Evolutionary conservation across 2,113 vertebrate genomes (phyloP).

Genomic region (Neopipo cinnamomea): DNA sequence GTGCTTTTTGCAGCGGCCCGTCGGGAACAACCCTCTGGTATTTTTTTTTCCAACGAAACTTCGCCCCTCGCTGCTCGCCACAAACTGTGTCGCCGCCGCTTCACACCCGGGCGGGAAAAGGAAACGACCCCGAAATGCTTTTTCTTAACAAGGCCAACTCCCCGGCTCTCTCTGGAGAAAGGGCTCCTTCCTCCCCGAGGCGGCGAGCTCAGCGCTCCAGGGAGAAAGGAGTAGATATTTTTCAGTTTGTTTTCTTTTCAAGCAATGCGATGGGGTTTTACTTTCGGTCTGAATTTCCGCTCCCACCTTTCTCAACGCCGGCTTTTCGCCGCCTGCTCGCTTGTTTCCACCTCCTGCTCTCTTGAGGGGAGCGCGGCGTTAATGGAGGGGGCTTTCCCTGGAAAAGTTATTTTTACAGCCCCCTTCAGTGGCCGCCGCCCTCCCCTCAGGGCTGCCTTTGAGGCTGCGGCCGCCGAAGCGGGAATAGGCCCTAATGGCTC

Average conservation of each 20-base stretch:
- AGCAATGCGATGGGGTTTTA: background rate
- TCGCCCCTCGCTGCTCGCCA: background rate
- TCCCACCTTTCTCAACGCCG: background rate
- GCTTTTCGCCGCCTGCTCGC: background rate
- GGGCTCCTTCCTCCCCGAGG: background rate
- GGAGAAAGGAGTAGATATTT: background rate
- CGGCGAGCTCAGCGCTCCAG: background rate
- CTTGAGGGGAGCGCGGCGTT: background rate
- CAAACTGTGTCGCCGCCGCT: rapidly evolving
- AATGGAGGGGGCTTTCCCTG: background rate
- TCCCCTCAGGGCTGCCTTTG: background rate
- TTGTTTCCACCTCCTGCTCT: background rate
- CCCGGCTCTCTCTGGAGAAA: background rate
- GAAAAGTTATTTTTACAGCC: background rate
- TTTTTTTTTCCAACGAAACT: background rate
- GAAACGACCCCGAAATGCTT: background rate
- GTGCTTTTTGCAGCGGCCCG: background rate
- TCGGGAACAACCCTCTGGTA: background rate
- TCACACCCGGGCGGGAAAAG: background rate
- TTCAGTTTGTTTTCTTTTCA: background rate
- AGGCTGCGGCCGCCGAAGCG: background rate
- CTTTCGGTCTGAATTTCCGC: slow-evolving; percentile 34
- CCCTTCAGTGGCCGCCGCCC: background rate
- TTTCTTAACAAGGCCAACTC: background rate
- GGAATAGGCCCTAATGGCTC: background rate